Conservation (phyloP, 92 coral and sea anemone species). For the Desmophyllum pertusum region DNA sequence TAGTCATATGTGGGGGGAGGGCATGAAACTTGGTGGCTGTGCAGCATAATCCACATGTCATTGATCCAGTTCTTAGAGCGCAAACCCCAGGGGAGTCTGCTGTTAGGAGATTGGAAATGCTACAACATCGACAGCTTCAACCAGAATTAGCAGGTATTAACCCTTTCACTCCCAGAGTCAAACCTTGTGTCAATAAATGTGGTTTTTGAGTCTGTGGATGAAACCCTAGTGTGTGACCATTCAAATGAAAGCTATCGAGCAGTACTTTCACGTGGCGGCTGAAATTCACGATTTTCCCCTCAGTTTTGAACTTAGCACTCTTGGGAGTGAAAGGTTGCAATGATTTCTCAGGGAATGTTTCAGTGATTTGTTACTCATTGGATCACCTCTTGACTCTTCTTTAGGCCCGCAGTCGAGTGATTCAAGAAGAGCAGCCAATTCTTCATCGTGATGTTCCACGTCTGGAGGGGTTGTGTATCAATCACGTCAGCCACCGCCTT, state of each 20-base stretch:
- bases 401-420: constrained; percentile 36
- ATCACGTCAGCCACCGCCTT: constrained; percentile 72
- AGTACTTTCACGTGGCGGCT: too few relatives aligned
- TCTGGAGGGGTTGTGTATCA: constrained; percentile 79
- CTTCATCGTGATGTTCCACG: constrained; percentile 76
- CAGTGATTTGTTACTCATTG: too few relatives aligned
- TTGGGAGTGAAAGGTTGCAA: too few relatives aligned
- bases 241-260: too few relatives aligned
- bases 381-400: neutral
- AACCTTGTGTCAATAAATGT: too few relatives aligned
- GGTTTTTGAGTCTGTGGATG: too few relatives aligned
- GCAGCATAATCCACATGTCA: constrained; percentile 77
- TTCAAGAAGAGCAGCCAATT: constrained; percentile 48
- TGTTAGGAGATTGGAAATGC: constrained; percentile 73
- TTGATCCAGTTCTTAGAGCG: constrained; percentile 64
- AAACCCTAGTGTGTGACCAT: too few relatives aligned
- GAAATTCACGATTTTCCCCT: too few relatives aligned
- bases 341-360: too few relatives aligned
- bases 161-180: too few relatives aligned
- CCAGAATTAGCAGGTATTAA: constrained; percentile 51
- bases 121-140: constrained; percentile 45
- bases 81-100: constrained; percentile 89
- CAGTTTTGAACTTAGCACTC: too few relatives aligned
- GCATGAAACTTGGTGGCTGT: constrained; percentile 81
- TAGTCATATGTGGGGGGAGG: constrained; percentile 81